Base-by-base conservation (phyloP, 2,888 invertebrate genomes). In the Archips xylosteana region DNA sequence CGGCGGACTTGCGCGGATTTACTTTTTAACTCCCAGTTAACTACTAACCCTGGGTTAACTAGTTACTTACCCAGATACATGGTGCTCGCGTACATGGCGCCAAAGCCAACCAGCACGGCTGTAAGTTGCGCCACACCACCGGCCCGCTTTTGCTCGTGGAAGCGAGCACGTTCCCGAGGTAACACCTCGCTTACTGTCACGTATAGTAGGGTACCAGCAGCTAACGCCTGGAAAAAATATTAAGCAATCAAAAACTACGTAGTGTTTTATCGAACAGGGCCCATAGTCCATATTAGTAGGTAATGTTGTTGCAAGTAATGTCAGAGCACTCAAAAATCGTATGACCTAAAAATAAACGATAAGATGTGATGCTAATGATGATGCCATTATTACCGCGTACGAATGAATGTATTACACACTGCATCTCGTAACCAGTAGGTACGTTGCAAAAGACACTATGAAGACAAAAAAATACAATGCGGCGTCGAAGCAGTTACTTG, bases 101-200 rank as follows among this genome's bases (percentile, higher is more conserved):
- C 81, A 85, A 97, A 97, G 49, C 97, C 97, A 0, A 92, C 65
- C 1, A 86, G 80, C 6, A 96, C 96, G 0, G 96, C 90, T 0
- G 95, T 34, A 74, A 97, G 95, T 86, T 97, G 97, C 1, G 94
- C 82, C 45, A 96, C 81, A 5, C 97, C 97, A 2, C 97, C 96
- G 15, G 83, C 84, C 74, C 94, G 95, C 64, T 88, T 88, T 57
- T 88, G 88, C 79, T 95, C 95, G 84, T 97, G 97, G 96, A 97
- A 97, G 76, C 96, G 95, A 63, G 97, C 96, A 76, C 97, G 95
- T 90, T 97, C 97, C 51, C 97, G 94, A 0, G 97, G 97, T 57
- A 97, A 88, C 60, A 97, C 96, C 87, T 97, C 97, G 81, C 96
- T 96, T 0, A 97, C 96, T 0, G 97, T 97, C 72, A 97, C 97